Conservation (phyloP, 1,140 invertebrate species). For the Camponotus floridanus region DNA sequence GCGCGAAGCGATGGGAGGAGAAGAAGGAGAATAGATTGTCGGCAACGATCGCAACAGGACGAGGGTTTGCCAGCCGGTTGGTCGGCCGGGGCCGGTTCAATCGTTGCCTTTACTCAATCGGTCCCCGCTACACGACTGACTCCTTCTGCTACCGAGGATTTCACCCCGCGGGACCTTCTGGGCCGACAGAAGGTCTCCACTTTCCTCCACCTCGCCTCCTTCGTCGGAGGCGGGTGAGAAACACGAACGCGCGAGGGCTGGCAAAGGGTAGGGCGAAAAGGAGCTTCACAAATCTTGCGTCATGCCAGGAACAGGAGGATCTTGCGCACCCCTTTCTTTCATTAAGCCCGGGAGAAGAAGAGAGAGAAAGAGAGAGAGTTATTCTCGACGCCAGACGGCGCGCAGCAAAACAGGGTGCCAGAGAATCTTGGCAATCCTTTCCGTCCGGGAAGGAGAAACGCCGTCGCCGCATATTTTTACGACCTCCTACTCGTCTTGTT, state of each 20-base stretch:
- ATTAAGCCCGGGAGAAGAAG: conserved; percentile 43
- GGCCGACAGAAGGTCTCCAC: conserved; percentile 66
- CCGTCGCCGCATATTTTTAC: conserved; percentile 59
- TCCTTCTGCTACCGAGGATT: conserved; percentile 69
- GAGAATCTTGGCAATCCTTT: conserved; percentile 70
- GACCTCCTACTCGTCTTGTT: conserved; percentile 52
- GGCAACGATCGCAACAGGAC: conserved; percentile 64
- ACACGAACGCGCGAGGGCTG: conserved; percentile 22
- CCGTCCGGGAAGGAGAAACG: conserved; percentile 45
- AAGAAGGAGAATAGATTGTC: conserved; percentile 69
- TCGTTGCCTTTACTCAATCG: conserved; percentile 60
- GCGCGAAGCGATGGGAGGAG: conserved; percentile 17
- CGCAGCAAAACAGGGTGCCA: conserved; percentile 42
- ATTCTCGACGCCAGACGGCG: conserved; percentile 70
- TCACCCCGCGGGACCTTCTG: conserved; percentile 66
- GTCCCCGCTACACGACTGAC: conserved; percentile 79
- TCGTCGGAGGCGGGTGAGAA: conserved; percentile 25
- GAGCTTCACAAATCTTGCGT: conserved; percentile 66
- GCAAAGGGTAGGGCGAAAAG: conserved; percentile 33
- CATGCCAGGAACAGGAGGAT: conserved; percentile 61
- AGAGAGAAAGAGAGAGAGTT: conserved; percentile 56
- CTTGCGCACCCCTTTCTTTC: conserved; percentile 61
- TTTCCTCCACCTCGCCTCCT: neutral
- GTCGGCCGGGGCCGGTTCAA: conserved; percentile 29
- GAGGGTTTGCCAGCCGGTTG: conserved; percentile 44